Conservation (phyloP, 2,888 invertebrate species). For the Himalopsyche japonica region DNA sequence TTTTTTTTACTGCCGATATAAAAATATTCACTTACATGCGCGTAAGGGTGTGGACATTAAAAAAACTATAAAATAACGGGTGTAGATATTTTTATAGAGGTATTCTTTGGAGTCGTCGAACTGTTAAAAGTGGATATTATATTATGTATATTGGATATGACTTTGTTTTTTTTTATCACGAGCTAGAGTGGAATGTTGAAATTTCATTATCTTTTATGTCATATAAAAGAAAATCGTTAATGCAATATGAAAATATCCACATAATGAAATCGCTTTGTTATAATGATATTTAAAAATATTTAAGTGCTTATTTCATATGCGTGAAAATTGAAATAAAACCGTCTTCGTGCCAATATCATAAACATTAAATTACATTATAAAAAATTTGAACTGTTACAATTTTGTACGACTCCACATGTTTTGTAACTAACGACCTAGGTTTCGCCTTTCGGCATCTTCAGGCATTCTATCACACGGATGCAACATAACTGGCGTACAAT, state of each 20-base stretch:
- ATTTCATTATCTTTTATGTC: not conserved
- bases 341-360: no score
- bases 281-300: not conserved
- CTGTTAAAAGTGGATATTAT: not conserved
- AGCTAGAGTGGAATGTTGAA: not conserved
- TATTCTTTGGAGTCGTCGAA: not conserved
- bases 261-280: no score
- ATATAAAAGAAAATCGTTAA: no score
- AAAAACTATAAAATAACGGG: not conserved
- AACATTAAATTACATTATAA: no score
- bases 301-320: not conserved
- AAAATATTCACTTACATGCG: not conserved
- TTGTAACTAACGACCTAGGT: no score
- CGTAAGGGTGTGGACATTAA: not conserved
- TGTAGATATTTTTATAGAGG: not conserved
- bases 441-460: no score
- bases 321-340: no score
- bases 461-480: no score
- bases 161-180: not conserved
- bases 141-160: not conserved
- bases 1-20: not conserved
- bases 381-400: no score
- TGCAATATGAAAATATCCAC: no score
- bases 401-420: no score
- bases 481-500: no score